These are phyloP conservation scores for Campoletis raptor DNA, from an alignment of 2,888 invertebrate species.

Conservation along the genomic window DNA sequence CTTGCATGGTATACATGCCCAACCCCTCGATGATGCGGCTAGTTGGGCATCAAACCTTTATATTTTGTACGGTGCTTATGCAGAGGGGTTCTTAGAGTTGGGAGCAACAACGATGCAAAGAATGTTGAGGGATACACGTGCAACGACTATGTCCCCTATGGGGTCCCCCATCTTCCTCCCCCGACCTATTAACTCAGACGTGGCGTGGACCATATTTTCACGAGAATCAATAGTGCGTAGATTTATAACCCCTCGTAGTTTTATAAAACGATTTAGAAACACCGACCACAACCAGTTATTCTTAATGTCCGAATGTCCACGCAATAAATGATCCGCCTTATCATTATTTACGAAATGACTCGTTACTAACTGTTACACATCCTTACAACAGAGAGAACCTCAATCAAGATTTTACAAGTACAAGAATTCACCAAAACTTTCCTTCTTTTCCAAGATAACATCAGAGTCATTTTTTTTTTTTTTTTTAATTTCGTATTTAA, in stretches of 20 bases:
- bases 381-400: background rate
- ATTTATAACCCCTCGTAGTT: slow-evolving; percentile 63
- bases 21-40: slow-evolving; percentile 83
- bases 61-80: slow-evolving; percentile 77
- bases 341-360: slow-evolving; percentile 2
- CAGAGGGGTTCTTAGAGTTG: slow-evolving; percentile 71
- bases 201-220: slow-evolving; percentile 80
- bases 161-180: slow-evolving; percentile 65
- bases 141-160: slow-evolving; percentile 70
- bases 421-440: background rate
- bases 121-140: slow-evolving; percentile 82
- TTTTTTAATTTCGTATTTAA: too few species aligned
- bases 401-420: background rate
- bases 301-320: slow-evolving; percentile 16
- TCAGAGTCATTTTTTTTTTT: too few species aligned
- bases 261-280: slow-evolving; percentile 69
- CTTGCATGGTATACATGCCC: slow-evolving; percentile 70
- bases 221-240: slow-evolving; percentile 75
- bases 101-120: slow-evolving; percentile 81
- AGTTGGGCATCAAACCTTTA: slow-evolving; percentile 83
- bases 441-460: too few species aligned
- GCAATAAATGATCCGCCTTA: slow-evolving; percentile 18
- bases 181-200: slow-evolving; percentile 73
- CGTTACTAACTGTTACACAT: background rate
- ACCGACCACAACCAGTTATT: slow-evolving; percentile 60